Conservation (phyloP, 2,888 invertebrate genomes). For the Chirona hameri region DNA sequence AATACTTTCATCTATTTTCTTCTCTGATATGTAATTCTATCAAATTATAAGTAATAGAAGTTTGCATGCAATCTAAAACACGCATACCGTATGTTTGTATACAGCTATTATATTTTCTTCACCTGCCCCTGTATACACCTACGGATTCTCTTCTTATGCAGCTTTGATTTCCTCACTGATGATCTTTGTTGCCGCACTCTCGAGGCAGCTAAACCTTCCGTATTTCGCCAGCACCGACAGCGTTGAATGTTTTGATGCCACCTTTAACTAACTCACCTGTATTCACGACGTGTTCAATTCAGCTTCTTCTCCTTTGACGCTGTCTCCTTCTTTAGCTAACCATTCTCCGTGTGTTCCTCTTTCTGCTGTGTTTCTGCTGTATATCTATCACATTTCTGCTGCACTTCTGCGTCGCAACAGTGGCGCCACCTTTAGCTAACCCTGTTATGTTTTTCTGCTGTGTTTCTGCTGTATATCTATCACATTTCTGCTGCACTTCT, state of each 20-base stretch:
- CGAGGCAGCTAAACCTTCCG: too few relatives aligned
- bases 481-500: slow-evolving; percentile 35
- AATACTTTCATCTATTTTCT: background rate
- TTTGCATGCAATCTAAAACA: background rate
- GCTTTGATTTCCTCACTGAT: too few relatives aligned
- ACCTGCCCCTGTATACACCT: too few relatives aligned
- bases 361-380: slow-evolving; percentile 28
- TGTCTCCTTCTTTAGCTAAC: background rate
- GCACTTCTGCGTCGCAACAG: slow-evolving; percentile 37
- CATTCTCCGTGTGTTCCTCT: too few relatives aligned
- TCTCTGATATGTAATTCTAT: background rate
- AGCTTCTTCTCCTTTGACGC: too few relatives aligned
- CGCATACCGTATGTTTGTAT: background rate
- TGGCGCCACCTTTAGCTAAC: background rate
- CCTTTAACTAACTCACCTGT: too few relatives aligned
- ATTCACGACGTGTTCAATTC: too few relatives aligned
- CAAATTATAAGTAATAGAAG: background rate
- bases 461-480: slow-evolving; percentile 28
- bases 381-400: slow-evolving; percentile 26
- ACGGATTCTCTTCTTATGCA: too few relatives aligned
- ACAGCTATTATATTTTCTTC: background rate
- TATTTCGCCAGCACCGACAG: too few relatives aligned
- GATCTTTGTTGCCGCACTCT: too few relatives aligned
- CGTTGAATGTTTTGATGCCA: too few relatives aligned
- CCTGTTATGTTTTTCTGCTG: too few relatives aligned